Evolutionary conservation across 1,140 invertebrate genomes (phyloP), one percentile per base, ranked within the genome.

Genomic region (Zaprionus kolodkinae): DNA sequence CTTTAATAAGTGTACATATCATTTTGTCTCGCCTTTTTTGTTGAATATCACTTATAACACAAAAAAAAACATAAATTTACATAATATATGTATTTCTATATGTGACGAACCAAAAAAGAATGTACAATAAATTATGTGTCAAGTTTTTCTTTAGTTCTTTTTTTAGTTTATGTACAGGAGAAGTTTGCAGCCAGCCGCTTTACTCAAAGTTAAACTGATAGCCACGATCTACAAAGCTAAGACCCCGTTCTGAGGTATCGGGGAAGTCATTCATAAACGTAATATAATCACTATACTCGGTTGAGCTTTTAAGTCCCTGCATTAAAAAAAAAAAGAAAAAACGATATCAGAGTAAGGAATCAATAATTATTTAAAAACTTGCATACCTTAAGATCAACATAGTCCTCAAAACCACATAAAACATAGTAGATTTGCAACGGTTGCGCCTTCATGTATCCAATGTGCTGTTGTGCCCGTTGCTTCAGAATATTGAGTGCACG

Each of bases 171-270:
- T 76, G 36, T 82, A 35, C 65, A 78, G 36, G 6, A 67, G 48
- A 52, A 40, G 2, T 59, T 57, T 55, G 63, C 61, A 61, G 36
- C 55, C 43, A 6, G 35, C 45, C 17, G 36, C 38, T 65, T 65
- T 77, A 82, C 40, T 81, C 72, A 76, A 91, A 91, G 52, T 91
- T 80, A 75, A 91, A 91, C 36, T 91, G 89, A 68, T 86, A 91
- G 40, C 90, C 90, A 36, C 90, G 85, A 78, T 91, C 84, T 1
- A 91, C 89, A 60, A 90, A 91, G 61, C 90, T 91, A 21, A 91
- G 73, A 36, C 90, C 90, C 4, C 82, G 72, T 56, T 91, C 90
- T 1, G 85, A 86, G 57, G 67, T 72, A 12, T 67, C 52, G 1
- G 89, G 89, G 72, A 91, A 91, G 10, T 79, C 80, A 10, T 79